Evolutionary conservation across 2,113 vertebrate genomes (phyloP), one percentile per base, ranked within the genome.

Genomic region (Peucedramus taeniatus): DNA sequence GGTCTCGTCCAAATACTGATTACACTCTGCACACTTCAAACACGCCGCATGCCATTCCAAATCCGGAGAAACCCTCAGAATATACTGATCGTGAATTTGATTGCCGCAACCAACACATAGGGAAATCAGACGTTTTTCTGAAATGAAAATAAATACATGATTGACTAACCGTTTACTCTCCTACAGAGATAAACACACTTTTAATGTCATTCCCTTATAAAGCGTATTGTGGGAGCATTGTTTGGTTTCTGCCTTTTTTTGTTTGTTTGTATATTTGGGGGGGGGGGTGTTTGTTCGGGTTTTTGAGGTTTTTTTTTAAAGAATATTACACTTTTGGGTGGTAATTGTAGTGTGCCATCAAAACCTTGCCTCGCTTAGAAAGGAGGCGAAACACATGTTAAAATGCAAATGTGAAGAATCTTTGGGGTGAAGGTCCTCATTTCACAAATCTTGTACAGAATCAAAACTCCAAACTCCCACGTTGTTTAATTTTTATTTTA

Each of bases 11-110:
- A 99, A 98, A 98, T 99, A 99, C 98, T 99, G 99, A 97, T 98
- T 99, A 98, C 99, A 99, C 96, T 99, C 99, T 49, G 99, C 99
- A 97, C 99, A 99, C 97, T 99, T 99, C 96, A 99, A 98, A 97
- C 99, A 99, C 60, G 99, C 99, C 21, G 99, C 99, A 97, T 99
- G 99, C 99, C 99, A 99, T 98, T 99, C 99, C 98, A 99, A 98
- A 98, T 99, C 99, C 97, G 99, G 99, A 82, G 99, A 99, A 97
- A 99, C 99, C 97, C 99, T 98, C 96, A 99, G 98, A 97, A 99
- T 99, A 97, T 99, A 99, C 98, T 99, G 99, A 98, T 99, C 99
- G 97, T 99, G 99, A 98, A 99, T 99, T 97, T 99, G 99, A 98
- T 99, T 99, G 97, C 99, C 99, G 98, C 99, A 99, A 97, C 99